Conservation (phyloP, 2,797 vertebrate species). For the Tauraco hartlaubi region DNA sequence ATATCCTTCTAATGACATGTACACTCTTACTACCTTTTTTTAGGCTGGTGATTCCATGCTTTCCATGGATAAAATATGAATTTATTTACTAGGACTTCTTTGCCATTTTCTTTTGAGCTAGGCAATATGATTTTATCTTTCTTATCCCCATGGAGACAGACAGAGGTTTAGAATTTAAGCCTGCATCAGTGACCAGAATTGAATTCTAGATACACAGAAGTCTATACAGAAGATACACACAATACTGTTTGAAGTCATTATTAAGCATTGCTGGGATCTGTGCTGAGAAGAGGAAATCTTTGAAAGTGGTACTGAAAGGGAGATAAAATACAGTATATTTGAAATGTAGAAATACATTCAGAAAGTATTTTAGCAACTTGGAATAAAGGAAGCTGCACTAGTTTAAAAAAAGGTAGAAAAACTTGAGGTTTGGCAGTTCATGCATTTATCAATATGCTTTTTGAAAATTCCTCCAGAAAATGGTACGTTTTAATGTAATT, state of each 20-base stretch:
- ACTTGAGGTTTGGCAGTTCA: not conserved
- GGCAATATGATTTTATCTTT: not conserved
- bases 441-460: constrained; percentile 6
- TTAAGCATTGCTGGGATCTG: not conserved
- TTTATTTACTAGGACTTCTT: not conserved
- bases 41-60: not conserved
- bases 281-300: constrained; percentile 5
- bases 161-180: not conserved
- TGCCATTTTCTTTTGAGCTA: not conserved
- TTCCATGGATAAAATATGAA: not conserved
- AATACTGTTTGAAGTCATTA: not conserved
- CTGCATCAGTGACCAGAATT: not conserved
- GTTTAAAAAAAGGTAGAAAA: constrained; percentile 17
- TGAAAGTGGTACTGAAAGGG: constrained; percentile 10
- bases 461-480: not conserved
- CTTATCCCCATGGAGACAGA: not conserved
- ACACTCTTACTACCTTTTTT: not conserved
- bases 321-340: not conserved
- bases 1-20: not conserved
- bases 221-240: not conserved
- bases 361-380: not conserved
- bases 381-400: not conserved
- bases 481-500: not conserved
- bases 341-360: not conserved
- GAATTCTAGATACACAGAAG: not conserved